Evolutionary conservation across 1,140 invertebrate species (phyloP), one percentile per base, ranked within the genome.

Genomic region (Papilio polyxenes): DNA sequence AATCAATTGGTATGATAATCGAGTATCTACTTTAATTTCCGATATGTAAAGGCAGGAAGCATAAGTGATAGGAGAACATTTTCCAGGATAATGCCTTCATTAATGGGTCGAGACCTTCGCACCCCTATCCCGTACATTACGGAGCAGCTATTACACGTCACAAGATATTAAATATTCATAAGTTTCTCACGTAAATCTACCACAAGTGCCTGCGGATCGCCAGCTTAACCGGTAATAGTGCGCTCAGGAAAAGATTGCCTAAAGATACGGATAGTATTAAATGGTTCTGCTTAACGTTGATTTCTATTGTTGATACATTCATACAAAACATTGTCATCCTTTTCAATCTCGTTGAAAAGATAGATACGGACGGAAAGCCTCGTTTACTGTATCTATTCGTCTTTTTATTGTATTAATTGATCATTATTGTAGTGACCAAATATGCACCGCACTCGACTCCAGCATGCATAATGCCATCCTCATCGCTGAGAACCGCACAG

Each of bases 111-210:
- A 23, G 23, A 23, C 49, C 48, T 53, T 77, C 13, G 3, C 49
- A 53, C 23, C 72, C 72, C 75, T 53, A 51, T 31, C 75, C n/a
- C 49, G n/a, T 56, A 77, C 75, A 49, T 75, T 48, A 48, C 72
- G 15, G 17, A 40, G 17, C 20, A 17, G 44, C 75, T 51, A 48
- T 75, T 77, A 53, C 23, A 7, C 75, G 75, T 77, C 48, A 77
- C 75, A 49, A 5, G n/a, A 59, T 81, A 78, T 85, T 85, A 85
- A 85, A 85, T 84, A 85, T 85, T 85, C 83, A 85, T 80, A 53
- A 53, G 40, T 59, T 75, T 83, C 80, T 62, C 85, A 84, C 83
- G 84, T 85, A 85, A 81, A 85, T 82, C 82, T 82, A 80, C 81
- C 83, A 79, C 82, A 85, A 86, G 83, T 84, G 81, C 74, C 80